Evolutionary conservation across 2,797 vertebrate species (phyloP), one percentile per base, ranked within the genome.

Genomic region (Gambusia yucatana): DNA sequence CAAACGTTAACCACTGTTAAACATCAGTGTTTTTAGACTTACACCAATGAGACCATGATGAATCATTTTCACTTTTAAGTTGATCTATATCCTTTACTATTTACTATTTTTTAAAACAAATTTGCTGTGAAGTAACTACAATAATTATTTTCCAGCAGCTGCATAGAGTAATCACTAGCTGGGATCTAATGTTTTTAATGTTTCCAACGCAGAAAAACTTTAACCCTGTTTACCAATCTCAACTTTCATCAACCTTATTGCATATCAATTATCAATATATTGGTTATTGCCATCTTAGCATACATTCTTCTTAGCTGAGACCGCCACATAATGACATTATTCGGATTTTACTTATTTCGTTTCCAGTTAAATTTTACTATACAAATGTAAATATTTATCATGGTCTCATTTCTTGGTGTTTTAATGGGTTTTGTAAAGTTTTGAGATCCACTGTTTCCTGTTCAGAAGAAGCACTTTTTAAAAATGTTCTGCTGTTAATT

Each of bases 401-500:
- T 70, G 67, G 67, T 70, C n/a, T 70, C 67, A 44, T 70, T 70
- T 44, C 6, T 43, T 39, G 33, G 33, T 17, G 20, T 67, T 67
- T 67, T 41, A 67, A 41, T 5, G 20, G 63, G 36, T 11, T 67
- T 63, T 63, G 6, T 63, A 10, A 36, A 36, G 36, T 41, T 67
- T 67, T 41, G 36, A 67, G 36, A 67, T 20, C 17, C 63, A 41
- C 63, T 41, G 9, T 46, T 70, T 70, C 6, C n/a, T 70, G 43
- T 46, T 25, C 10, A 70, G 67, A 44, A 46, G 67, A n/a, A 74
- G 50, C 36, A 57, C 50, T 55, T 72, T 59, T 47, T 57, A 20
- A 36, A 30, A 3, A 72, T 3, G 30, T 59, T 47, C 25, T 44
- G 41, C 41, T 63, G 25, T 52, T 57, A 17, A 73, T 65, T 48